A percentile compares a stretch with the other conserved stretches of the same genome.
These are phyloP conservation scores for Gopherus evgoodei DNA, from an alignment of 2,113 vertebrate species.

Conservation along the genomic window DNA sequence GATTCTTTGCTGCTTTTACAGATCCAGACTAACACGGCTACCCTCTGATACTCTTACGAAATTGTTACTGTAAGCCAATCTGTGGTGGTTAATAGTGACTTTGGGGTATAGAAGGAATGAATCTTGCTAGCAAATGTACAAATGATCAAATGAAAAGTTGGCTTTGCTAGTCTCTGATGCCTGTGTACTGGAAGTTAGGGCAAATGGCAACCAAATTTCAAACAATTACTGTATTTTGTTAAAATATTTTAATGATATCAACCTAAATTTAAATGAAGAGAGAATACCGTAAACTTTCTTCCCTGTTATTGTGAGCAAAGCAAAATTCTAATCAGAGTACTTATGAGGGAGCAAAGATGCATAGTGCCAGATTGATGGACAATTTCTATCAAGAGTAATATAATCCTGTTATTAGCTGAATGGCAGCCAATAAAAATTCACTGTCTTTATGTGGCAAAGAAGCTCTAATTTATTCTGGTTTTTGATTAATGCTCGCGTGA, in stretches of 20 bases:
- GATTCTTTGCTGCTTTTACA: too few relatives aligned
- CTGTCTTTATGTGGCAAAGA: constrained; percentile 35
- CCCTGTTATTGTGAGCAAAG: neutral
- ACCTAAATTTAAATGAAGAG: neutral
- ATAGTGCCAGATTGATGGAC: constrained; percentile 53
- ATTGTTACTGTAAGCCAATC: neutral
- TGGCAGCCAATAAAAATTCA: constrained; percentile 51
- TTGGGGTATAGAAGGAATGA: neutral
- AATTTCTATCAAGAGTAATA: constrained; percentile 55
- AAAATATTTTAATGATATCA: neutral
- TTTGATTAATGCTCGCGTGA: constrained; percentile 59
- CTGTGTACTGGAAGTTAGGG: neutral
- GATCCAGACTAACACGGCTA: too few relatives aligned
- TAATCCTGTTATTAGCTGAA: constrained; percentile 66
- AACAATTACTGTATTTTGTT: neutral
- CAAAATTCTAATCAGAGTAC: constrained; percentile 11
- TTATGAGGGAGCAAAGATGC: constrained; percentile 1
- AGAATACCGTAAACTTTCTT: neutral
- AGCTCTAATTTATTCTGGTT: constrained; percentile 51
- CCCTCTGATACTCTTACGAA: neutral
- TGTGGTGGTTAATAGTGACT: neutral
- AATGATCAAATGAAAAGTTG: neutral
- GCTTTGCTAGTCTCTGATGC: neutral
- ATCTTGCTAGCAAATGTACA: neutral
- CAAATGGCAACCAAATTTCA: neutral